Percentiles rank a stretch among this genome's conserved stretches.
phyloP scores from a whole-genome alignment of 1,140 invertebrate genomes.

The Microplitis mediator region DNA sequence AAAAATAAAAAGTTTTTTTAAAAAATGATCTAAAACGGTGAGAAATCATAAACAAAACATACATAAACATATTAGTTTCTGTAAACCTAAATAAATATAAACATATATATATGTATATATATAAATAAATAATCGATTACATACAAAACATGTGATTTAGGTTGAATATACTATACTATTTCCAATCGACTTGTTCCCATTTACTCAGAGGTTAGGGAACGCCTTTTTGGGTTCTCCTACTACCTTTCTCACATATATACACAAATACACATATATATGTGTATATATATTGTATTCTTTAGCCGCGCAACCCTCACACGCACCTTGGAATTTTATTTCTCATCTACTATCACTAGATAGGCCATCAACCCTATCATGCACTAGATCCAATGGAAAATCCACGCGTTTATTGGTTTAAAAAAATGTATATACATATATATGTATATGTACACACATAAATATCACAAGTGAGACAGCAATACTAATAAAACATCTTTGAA shows the following conservation, averaged over 20 bases:
- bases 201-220: slow-evolving; percentile 25
- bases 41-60: too few species aligned
- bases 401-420: background rate
- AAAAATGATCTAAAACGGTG: too few species aligned
- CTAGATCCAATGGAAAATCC: background rate
- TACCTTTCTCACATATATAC: background rate
- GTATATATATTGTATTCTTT: slow-evolving; percentile 10
- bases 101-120: background rate
- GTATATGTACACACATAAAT: too few species aligned
- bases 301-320: slow-evolving; percentile 18
- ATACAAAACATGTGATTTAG: background rate
- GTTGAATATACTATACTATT: background rate
- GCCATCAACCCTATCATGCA: background rate
- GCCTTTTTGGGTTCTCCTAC: slow-evolving; percentile 15
- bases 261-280: background rate
- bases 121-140: background rate
- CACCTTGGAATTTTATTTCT: slow-evolving; percentile 23
- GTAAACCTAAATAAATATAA: background rate
- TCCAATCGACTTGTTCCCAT: slow-evolving; percentile 17
- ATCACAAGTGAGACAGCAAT: background rate
- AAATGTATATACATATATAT: background rate
- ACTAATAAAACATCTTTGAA: too few species aligned
- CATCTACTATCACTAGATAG: background rate
- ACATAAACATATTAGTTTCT: too few species aligned
- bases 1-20: too few species aligned